phyloP scores from a whole-genome alignment of 2,113 vertebrate species.

The Cryptomyrus ogoouensis region DNA sequence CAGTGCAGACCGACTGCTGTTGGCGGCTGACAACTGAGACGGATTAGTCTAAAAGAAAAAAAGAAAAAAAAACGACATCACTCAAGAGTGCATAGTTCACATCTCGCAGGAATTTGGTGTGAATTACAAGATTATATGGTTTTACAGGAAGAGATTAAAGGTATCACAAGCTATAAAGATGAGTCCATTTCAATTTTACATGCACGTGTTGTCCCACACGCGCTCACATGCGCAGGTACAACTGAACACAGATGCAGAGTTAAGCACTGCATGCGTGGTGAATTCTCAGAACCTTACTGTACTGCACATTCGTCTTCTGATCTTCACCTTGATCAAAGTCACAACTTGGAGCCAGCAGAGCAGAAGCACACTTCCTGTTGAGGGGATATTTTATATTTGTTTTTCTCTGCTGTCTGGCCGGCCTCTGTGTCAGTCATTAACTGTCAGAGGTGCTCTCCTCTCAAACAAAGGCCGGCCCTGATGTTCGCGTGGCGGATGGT shows the following conservation, averaged over 20 bases:
- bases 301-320: neutral
- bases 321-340: neutral
- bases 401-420: neutral
- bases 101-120: neutral
- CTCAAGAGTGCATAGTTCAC: neutral
- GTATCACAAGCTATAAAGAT: neutral
- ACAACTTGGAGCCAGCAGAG: neutral
- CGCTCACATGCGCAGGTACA: neutral
- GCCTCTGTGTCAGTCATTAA: neutral
- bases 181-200: neutral
- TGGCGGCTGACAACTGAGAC: neutral
- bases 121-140: slow-evolving; percentile 4
- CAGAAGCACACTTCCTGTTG: neutral
- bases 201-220: neutral
- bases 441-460: neutral
- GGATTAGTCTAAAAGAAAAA: neutral
- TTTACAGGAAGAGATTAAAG: neutral
- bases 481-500: neutral
- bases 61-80: neutral
- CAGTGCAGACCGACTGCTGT: neutral
- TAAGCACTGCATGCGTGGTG: neutral
- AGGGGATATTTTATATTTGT: neutral
- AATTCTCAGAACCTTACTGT: neutral
- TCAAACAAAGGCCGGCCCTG: neutral
- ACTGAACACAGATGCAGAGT: neutral